These are phyloP conservation scores for Acanthochromis polyacanthus DNA, from an alignment of 2,113 vertebrate species.

Conservation along the genomic window DNA sequence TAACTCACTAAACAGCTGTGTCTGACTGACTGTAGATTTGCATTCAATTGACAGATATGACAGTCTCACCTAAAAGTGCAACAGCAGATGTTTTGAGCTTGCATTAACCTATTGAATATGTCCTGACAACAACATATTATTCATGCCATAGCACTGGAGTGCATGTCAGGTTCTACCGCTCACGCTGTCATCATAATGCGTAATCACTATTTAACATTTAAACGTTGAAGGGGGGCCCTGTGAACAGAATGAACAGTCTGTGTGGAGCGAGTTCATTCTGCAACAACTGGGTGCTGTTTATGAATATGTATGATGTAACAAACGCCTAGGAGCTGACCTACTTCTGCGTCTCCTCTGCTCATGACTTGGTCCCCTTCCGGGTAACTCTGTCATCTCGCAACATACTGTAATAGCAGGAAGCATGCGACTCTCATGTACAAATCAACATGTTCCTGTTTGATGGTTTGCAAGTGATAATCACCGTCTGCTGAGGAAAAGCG, in stretches of 20 bases:
- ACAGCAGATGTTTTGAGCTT: neutral
- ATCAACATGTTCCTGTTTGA: conserved; percentile 63
- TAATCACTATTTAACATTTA: conserved; percentile 72
- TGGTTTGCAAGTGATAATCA: conserved; percentile 53
- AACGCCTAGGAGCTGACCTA: conserved; percentile 81
- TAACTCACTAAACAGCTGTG: neutral
- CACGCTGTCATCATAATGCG: conserved; percentile 15
- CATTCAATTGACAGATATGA: neutral
- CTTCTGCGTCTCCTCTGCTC: conserved; percentile 76
- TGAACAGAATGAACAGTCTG: conserved; percentile 72
- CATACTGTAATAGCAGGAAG: conserved; percentile 79
- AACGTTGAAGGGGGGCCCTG: conserved; percentile 50
- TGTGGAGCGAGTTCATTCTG: conserved; percentile 63
- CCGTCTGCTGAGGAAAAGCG: conserved; percentile 28
- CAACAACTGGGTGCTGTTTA: conserved; percentile 79
- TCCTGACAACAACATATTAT: neutral
- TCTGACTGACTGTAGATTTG: neutral
- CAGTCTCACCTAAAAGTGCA: neutral
- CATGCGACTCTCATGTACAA: conserved; percentile 67
- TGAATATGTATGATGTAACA: conserved; percentile 83
- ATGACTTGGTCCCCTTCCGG: conserved; percentile 77
- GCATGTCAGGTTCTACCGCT: conserved; percentile 34
- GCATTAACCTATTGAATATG: conserved; percentile 1
- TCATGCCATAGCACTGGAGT: conserved; percentile 13
- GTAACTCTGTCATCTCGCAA: conserved; percentile 79